Evolutionary conservation across 2,888 invertebrate species (phyloP), one percentile per base, ranked within the genome.

Genomic region (Labia minor): DNA sequence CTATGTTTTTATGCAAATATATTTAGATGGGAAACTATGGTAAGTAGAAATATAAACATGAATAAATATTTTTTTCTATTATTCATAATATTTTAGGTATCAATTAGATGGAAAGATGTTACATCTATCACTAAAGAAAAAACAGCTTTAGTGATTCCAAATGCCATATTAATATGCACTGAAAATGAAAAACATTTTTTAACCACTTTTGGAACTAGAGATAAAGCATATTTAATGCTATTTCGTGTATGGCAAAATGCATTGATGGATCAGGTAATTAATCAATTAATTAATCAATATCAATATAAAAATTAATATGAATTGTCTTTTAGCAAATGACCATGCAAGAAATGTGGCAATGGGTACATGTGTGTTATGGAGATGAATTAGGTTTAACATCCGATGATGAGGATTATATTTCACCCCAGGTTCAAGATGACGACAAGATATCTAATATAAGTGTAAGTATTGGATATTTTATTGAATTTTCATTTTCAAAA

Each of bases 1-100:
- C 84, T 97, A 69, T 96, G 96, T 78, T 98, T 98, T 82, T 92
- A 97, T 82, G 95, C 97, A 19, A 97, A 95, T 79, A 96, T 98
- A 76, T 95, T 98, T 78, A 87, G 93, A 74, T 97, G 95, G 95
- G 95, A 96, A 80, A 96, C 95, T 4, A 85, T 84, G 76, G 81
- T 82, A 74, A 74, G 76, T 75, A 21, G 65, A 2, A 26, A 6
- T 26, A 63, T 63, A 66, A 37, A 20, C 20, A 16, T 26, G 37
- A 19, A 14, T 14, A 19, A n/a, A 10, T 64, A 14, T 1, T 64
- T 21, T 11, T 1, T 21, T 21, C 14, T 64, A 19, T 1, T 11
- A 64, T 21, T 33, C 16, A 64, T 20, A n/a, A n/a, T n/a, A n/a
- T 61, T 72, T 78, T 66, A 82, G 79, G 82, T 95, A 70, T 86